phyloP scores from a whole-genome alignment of 2,888 invertebrate species.

The Spilarctia lutea region DNA sequence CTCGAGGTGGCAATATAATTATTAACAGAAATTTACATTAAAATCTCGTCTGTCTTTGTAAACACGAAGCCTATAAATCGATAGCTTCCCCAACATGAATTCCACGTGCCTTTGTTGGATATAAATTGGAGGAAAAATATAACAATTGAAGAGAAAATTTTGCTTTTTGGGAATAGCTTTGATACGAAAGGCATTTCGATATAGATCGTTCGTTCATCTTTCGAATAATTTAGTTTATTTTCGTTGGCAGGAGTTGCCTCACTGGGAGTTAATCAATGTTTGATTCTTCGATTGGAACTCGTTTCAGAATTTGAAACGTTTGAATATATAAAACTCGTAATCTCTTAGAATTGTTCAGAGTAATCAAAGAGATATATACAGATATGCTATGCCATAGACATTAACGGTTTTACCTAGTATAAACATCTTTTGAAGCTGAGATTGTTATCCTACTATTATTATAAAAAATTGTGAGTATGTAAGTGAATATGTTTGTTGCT shows the following conservation, averaged over 20 bases:
- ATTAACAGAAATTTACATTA: background rate
- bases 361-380: too few relatives aligned
- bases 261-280: constrained; percentile 30
- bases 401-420: too few relatives aligned
- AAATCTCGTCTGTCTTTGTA: background rate
- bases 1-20: background rate
- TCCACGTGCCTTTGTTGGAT: constrained; percentile 25
- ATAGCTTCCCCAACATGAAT: constrained; percentile 16
- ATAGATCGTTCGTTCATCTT: constrained; percentile 30
- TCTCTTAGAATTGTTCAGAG: constrained; percentile 1
- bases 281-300: constrained; percentile 22
- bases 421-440: too few relatives aligned
- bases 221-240: constrained; percentile 39
- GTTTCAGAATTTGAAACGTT: constrained; percentile 17
- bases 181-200: constrained; percentile 28
- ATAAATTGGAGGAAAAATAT: constrained; percentile 35
- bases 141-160: constrained; percentile 23
- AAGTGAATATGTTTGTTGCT: too few relatives aligned
- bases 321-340: constrained; percentile 12
- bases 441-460: too few relatives aligned
- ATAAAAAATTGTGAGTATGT: too few relatives aligned
- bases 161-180: constrained; percentile 30
- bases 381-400: too few relatives aligned
- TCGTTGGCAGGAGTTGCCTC: constrained; percentile 19
- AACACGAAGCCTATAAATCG: background rate